Percentiles rank a stretch among this genome's conserved stretches.
These are phyloP conservation scores for Pelobates cultripes DNA, from an alignment of 2,797 vertebrate genomes.

Conservation along the genomic window DNA sequence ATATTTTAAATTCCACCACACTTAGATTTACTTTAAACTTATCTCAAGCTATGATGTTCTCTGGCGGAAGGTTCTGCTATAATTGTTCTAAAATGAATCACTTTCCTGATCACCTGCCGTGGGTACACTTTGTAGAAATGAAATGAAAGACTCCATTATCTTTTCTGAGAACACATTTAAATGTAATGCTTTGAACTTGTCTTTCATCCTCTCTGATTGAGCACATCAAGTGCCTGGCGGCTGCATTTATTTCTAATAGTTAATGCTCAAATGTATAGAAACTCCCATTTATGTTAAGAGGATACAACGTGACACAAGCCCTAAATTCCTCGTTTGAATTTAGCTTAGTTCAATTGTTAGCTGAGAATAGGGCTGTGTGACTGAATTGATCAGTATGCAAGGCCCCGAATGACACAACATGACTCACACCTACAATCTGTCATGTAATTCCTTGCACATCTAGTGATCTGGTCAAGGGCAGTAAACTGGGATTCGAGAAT, in stretches of 20 bases:
- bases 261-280: slow-evolving; percentile 10
- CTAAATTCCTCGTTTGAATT: neutral
- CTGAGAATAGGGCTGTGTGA: neutral
- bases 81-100: neutral
- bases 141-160: slow-evolving; percentile 13
- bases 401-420: neutral
- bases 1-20: neutral
- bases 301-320: neutral
- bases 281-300: neutral
- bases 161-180: neutral
- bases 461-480: neutral
- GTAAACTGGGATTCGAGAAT: no score
- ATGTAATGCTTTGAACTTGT: slow-evolving; percentile 29
- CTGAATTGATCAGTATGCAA: neutral
- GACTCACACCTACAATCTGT: neutral
- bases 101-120: neutral
- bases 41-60: neutral
- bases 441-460: neutral
- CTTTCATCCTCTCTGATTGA: slow-evolving; percentile 28
- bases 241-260: neutral
- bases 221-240: slow-evolving; percentile 13
- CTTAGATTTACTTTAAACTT: neutral
- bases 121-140: neutral
- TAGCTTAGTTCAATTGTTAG: neutral
- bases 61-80: neutral